Evolutionary conservation across 1,140 invertebrate genomes (phyloP).

Genomic region (Dendroctonus valens): DNA sequence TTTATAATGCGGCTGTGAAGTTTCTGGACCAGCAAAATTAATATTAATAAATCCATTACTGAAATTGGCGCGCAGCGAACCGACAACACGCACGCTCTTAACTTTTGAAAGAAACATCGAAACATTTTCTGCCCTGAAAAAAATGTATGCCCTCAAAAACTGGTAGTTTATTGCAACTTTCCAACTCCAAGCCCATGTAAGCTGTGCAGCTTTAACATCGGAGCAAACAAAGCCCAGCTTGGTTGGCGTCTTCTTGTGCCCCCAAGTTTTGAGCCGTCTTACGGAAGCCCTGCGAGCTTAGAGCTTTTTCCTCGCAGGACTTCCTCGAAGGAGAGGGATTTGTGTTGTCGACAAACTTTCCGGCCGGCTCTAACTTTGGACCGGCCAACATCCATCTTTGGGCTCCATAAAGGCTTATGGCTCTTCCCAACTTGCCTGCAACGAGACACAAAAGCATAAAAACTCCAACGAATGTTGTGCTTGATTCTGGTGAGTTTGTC

Average conservation of each 20-base stretch:
- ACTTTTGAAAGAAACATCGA: background rate
- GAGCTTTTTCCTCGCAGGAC: background rate
- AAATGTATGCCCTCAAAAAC: background rate
- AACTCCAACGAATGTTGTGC: no score
- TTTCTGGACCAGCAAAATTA: slow-evolving; percentile 19
- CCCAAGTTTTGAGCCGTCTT: slow-evolving; percentile 35
- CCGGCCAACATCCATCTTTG: no score
- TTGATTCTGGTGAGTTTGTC: no score
- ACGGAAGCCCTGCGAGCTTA: slow-evolving; percentile 2
- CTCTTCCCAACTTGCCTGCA: no score
- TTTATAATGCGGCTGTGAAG: slow-evolving; percentile 24
- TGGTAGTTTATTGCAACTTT: slow-evolving; percentile 34
- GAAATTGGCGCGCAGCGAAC: slow-evolving; percentile 10
- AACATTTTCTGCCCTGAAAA: background rate
- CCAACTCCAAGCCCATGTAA: slow-evolving; percentile 40
- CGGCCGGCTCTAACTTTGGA: slow-evolving; percentile 1
- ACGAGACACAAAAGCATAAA: no score
- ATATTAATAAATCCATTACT: slow-evolving; percentile 30
- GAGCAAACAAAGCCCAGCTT: slow-evolving; percentile 37
- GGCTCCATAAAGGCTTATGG: no score
- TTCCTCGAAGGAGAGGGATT: slow-evolving; percentile 19
- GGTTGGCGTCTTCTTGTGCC: slow-evolving; percentile 35
- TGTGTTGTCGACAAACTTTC: slow-evolving; percentile 19
- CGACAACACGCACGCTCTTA: background rate
- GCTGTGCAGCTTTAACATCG: slow-evolving; percentile 33